A percentile compares a stretch with the other conserved stretches of the same genome.
Conservation (phyloP, 2,797 vertebrate genomes). For the Heteromormyrus szaboi region DNA sequence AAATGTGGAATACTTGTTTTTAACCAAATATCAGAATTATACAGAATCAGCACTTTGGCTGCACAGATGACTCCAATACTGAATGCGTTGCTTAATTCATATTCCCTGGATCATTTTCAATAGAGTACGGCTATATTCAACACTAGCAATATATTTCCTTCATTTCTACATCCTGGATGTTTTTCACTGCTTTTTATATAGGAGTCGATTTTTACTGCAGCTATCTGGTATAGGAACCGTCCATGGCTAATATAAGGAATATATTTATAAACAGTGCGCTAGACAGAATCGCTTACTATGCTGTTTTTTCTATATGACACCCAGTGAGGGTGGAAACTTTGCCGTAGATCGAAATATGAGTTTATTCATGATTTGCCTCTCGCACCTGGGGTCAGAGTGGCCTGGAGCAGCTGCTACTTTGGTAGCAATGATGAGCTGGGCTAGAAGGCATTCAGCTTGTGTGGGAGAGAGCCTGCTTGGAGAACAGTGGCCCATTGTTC, state of each 20-base stretch:
- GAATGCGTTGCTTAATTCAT: background rate
- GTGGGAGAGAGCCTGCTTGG: background rate
- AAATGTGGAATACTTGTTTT: background rate
- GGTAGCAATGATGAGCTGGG: background rate
- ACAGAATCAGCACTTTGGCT: background rate
- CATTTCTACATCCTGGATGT: background rate
- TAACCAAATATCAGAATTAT: background rate
- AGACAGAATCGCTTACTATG: background rate
- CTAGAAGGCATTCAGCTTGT: background rate
- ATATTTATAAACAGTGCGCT: background rate
- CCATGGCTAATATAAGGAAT: background rate
- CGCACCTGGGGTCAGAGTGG: background rate
- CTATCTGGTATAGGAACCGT: background rate
- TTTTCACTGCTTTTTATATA: background rate
- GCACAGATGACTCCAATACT: background rate
- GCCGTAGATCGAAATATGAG: background rate
- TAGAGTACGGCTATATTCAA: background rate
- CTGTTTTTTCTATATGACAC: background rate
- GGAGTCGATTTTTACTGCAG: background rate
- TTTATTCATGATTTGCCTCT: background rate
- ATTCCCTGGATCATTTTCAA: background rate
- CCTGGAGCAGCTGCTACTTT: background rate
- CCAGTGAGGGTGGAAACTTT: background rate
- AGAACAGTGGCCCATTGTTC: constrained; percentile 58
- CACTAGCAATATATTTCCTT: background rate